phyloP scores from a whole-genome alignment of 2,888 invertebrate species.

The Tryphoninae sp. region DNA sequence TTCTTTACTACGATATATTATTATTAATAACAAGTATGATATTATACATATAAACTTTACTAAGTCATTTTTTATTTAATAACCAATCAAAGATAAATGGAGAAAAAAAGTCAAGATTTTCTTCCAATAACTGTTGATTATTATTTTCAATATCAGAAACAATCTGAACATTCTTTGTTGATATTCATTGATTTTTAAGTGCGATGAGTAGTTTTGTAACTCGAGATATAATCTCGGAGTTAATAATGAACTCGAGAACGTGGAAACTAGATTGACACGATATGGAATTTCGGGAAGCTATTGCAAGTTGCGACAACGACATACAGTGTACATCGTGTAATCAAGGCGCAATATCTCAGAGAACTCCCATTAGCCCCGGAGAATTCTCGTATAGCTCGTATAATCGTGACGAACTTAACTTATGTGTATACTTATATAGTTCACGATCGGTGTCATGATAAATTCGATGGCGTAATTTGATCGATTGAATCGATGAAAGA shows the following conservation, averaged over 20 bases:
- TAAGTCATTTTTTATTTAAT: neutral
- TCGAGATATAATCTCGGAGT: neutral
- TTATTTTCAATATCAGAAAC: too few species aligned
- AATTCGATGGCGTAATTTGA: neutral
- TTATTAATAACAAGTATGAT: slow-evolving; percentile 26
- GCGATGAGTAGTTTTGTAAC: neutral
- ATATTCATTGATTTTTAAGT: too few species aligned
- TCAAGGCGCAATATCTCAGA: neutral
- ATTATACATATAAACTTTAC: too few species aligned
- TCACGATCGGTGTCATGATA: neutral
- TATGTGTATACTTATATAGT: too few species aligned
- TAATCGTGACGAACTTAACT: neutral
- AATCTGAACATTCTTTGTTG: too few species aligned
- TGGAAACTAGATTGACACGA: neutral
- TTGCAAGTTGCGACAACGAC: too few species aligned
- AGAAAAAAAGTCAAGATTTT: neutral
- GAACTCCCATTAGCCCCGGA: neutral
- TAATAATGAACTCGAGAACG: neutral
- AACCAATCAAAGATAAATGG: neutral
- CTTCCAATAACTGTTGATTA: too few species aligned
- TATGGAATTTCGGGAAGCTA: neutral
- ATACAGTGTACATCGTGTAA: neutral
- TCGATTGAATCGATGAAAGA: neutral
- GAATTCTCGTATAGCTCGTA: slow-evolving; percentile 2
- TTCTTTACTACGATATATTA: slow-evolving; percentile 20